Evolutionary conservation across 2,797 vertebrate genomes (phyloP).

Genomic region (Gymnocypris eckloni): DNA sequence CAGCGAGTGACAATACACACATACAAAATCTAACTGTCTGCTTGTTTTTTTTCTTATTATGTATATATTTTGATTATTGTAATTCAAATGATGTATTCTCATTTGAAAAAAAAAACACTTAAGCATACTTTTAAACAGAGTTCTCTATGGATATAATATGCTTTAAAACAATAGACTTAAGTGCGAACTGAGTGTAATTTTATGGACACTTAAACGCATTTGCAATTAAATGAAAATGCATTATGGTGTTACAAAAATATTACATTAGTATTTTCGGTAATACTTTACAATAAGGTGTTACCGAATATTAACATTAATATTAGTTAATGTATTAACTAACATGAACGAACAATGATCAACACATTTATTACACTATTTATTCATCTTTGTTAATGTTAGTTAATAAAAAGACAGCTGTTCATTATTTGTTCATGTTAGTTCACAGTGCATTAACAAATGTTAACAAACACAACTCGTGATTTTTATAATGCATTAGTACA

Average conservation of each 20-base stretch:
- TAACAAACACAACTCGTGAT: too few relatives aligned
- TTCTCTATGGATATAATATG: background rate
- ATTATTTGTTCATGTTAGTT: too few relatives aligned
- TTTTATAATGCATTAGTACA: too few relatives aligned
- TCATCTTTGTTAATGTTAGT: too few relatives aligned
- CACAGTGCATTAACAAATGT: too few relatives aligned
- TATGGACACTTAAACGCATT: background rate
- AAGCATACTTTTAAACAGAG: background rate
- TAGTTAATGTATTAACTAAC: too few relatives aligned
- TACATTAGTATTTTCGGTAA: background rate
- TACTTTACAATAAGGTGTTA: too few relatives aligned
- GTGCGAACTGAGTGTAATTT: background rate
- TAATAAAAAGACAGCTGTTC: too few relatives aligned
- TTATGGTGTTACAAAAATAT: background rate
- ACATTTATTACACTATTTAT: too few relatives aligned
- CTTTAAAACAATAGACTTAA: background rate
- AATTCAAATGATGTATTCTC: background rate
- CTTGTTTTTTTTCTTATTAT: background rate
- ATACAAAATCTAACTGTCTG: background rate
- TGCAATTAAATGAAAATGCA: background rate
- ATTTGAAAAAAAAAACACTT: background rate
- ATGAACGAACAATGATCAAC: too few relatives aligned
- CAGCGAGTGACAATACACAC: slow-evolving; percentile 54
- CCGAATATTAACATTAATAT: too few relatives aligned
- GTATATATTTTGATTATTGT: background rate